Conservation (phyloP, 2,797 vertebrate species). For the Halcyon smyrnensis region DNA sequence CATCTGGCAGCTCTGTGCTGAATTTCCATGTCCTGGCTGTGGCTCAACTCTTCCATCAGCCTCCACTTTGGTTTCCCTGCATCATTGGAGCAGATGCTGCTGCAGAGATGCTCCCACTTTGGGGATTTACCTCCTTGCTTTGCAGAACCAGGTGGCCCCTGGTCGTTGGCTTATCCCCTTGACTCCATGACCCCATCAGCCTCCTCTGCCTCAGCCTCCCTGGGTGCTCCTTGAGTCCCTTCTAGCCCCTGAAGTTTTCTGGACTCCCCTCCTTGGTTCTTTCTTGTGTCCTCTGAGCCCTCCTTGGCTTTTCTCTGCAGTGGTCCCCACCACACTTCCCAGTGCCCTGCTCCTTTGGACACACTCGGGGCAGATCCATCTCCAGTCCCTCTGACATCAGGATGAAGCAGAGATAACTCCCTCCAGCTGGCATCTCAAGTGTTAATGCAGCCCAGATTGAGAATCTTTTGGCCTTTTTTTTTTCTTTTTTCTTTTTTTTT, state of each 20-base stretch:
- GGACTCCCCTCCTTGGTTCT: background rate
- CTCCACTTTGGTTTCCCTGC: background rate
- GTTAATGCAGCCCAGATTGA: background rate
- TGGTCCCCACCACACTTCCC: background rate
- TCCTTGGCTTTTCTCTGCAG: background rate
- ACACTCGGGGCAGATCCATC: fast-evolving
- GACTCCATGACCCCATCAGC: background rate
- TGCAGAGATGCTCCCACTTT: background rate
- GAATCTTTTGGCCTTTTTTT: background rate
- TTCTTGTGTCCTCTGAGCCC: background rate
- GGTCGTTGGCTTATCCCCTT: background rate
- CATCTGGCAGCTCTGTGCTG: background rate
- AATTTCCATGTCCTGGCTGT: background rate
- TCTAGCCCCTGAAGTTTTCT: background rate
- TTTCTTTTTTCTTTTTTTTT: background rate
- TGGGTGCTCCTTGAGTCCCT: background rate
- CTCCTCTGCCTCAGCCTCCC: background rate
- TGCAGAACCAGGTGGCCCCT: background rate
- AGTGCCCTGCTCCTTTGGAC: background rate
- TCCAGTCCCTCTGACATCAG: background rate
- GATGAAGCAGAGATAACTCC: background rate
- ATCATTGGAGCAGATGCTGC: fast-evolving
- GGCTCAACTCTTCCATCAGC: background rate
- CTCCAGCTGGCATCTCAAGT: background rate
- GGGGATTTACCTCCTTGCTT: background rate